Evolutionary conservation across 2,888 invertebrate species (phyloP).

Genomic region (Coleophora deauratella): DNA sequence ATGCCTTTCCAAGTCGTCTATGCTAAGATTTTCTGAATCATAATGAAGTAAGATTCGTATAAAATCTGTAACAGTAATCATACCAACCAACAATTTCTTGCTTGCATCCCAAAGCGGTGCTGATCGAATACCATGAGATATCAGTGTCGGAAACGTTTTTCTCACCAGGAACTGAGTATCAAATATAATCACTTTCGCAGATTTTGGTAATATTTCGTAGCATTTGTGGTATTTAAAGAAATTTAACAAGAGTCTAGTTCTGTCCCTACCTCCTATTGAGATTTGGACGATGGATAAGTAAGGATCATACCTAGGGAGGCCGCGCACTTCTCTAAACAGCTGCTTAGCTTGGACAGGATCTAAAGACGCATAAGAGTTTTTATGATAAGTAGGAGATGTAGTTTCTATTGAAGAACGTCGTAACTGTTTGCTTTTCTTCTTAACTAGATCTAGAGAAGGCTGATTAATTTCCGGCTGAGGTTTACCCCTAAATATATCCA

Average conservation of each 20-base stretch:
- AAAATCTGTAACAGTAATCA: constrained; percentile 68
- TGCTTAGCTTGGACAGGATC: constrained; percentile 65
- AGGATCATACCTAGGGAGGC: constrained; percentile 64
- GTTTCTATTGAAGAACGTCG: constrained; percentile 65
- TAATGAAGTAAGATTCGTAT: constrained; percentile 59
- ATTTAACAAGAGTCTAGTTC: constrained; percentile 60
- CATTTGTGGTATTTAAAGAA: constrained; percentile 70
- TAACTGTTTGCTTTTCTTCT: constrained; percentile 54
- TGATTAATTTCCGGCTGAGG: constrained; percentile 48
- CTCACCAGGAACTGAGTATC: constrained; percentile 64
- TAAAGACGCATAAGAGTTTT: constrained; percentile 64
- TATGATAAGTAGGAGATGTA: constrained; percentile 65
- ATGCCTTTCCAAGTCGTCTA: constrained; percentile 62
- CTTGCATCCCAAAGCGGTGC: constrained; percentile 65
- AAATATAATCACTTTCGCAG: constrained; percentile 68
- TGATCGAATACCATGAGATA: constrained; percentile 64
- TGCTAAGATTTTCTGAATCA: constrained; percentile 53
- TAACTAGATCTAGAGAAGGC: constrained; percentile 37
- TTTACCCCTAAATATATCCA: constrained; percentile 65
- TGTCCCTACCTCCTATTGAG: constrained; percentile 64
- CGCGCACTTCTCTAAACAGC: constrained; percentile 62
- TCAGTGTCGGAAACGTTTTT: constrained; percentile 65
- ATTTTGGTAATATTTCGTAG: constrained; percentile 66
- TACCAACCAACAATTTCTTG: constrained; percentile 60
- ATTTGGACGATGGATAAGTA: constrained; percentile 69